These are phyloP conservation scores for Alcis repandata DNA, from an alignment of 2,888 invertebrate species.

Conservation along the genomic window DNA sequence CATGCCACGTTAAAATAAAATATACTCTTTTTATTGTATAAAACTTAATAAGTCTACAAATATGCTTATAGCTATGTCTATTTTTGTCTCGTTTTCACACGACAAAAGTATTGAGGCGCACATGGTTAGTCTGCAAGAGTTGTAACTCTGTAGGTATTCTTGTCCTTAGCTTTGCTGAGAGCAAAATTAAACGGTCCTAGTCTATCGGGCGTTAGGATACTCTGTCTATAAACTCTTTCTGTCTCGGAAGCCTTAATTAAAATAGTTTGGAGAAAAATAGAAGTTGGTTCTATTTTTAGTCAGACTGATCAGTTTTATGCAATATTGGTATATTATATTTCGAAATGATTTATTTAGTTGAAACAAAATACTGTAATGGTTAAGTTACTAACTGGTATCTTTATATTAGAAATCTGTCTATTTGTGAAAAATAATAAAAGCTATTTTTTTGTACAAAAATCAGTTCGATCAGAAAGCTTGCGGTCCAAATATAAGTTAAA, in stretches of 20 bases:
- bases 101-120: background rate
- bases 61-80: background rate
- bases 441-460: no score
- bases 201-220: slow-evolving; percentile 75
- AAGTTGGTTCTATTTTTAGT: no score
- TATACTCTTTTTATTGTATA: no score
- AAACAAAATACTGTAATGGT: no score
- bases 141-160: background rate
- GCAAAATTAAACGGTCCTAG: slow-evolving; percentile 76
- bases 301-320: background rate
- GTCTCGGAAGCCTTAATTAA: slow-evolving; percentile 78
- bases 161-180: slow-evolving; percentile 46
- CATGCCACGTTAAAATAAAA: background rate
- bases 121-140: background rate
- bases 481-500: no score
- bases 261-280: slow-evolving; percentile 78
- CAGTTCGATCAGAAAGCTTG: no score
- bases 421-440: no score
- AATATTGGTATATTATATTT: background rate
- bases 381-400: no score
- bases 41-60: background rate
- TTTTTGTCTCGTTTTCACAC: background rate
- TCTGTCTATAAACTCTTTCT: slow-evolving; percentile 78
- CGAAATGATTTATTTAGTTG: background rate
- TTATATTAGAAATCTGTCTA: no score